phyloP scores from a whole-genome alignment of 2,797 vertebrate genomes.

The Micropoecilia bifurca region DNA sequence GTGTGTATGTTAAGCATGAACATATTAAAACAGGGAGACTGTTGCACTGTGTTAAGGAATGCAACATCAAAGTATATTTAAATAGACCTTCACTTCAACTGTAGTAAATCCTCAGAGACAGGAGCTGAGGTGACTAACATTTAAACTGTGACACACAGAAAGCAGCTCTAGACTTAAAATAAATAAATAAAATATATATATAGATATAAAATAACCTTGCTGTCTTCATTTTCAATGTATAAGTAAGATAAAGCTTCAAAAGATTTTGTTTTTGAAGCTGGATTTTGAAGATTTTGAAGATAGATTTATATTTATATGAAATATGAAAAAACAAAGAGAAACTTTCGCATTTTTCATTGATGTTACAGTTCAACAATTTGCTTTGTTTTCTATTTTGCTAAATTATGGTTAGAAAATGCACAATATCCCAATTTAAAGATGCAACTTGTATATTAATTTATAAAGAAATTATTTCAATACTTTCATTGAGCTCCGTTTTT shows the following conservation, averaged over 20 bases:
- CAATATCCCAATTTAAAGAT: not conserved
- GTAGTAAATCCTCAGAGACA: slow-evolving; percentile 4
- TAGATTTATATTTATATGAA: not conserved
- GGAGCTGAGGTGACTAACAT: not conserved
- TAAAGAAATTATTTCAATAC: not conserved
- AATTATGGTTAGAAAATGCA: not conserved
- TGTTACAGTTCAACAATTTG: not conserved
- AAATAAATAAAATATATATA: not conserved
- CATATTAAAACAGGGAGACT: not conserved
- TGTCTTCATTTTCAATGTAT: not conserved
- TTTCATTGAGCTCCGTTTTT: not conserved
- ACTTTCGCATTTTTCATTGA: not conserved
- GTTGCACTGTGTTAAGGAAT: not conserved
- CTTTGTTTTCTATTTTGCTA: not conserved
- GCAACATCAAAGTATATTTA: slow-evolving; percentile 1
- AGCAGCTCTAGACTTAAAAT: not conserved
- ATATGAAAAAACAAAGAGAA: not conserved
- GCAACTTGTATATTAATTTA: not conserved
- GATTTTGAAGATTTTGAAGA: not conserved
- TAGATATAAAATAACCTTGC: not conserved
- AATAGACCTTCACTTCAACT: slow-evolving; percentile 7
- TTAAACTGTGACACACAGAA: not conserved
- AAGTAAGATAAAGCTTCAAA: not conserved
- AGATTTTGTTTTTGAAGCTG: not conserved
- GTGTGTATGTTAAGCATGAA: not conserved